Percentiles rank a stretch among this genome's conserved stretches.
Evolutionary conservation across 1,140 invertebrate species (phyloP).

Genomic region (Drosophila lacertosa): DNA sequence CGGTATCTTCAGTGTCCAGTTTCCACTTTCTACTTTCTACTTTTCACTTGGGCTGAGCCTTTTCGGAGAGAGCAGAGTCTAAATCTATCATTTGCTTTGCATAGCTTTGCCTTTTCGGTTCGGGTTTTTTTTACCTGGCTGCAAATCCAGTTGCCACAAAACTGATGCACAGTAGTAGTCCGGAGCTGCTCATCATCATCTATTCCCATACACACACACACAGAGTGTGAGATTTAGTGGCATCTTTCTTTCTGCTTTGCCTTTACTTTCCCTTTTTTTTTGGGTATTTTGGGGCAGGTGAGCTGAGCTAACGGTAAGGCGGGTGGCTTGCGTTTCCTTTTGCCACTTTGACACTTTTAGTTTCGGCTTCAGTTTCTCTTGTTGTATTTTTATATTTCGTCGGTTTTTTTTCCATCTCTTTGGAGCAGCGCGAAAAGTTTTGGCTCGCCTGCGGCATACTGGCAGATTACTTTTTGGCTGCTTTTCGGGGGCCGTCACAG

Average conservation of each 20-base stretch:
- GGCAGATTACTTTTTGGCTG: conserved; percentile 72
- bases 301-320: background rate
- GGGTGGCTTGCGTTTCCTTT: conserved; percentile 45
- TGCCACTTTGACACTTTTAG: conserved; percentile 78
- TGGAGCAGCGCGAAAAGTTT: conserved; percentile 53
- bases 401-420: conserved; percentile 17
- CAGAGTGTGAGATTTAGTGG: conserved; percentile 61
- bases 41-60: conserved; percentile 6
- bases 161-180: conserved; percentile 1
- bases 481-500: conserved; percentile 19
- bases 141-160: conserved; percentile 28
- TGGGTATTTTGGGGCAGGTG: conserved; percentile 3
- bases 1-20: background rate
- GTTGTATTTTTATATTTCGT: conserved; percentile 27
- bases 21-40: background rate
- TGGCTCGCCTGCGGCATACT: conserved; percentile 66
- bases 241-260: conserved; percentile 41
- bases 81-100: conserved; percentile 47
- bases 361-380: conserved; percentile 43
- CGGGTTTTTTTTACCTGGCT: conserved; percentile 20
- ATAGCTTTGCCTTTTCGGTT: conserved; percentile 25
- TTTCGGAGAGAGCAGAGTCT: conserved; percentile 13
- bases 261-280: conserved; percentile 7
- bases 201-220: conserved; percentile 37
- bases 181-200: conserved; percentile 49